Conservation (phyloP, 2,113 vertebrate genomes). For the Cryptoleucopteryx plumbea region DNA sequence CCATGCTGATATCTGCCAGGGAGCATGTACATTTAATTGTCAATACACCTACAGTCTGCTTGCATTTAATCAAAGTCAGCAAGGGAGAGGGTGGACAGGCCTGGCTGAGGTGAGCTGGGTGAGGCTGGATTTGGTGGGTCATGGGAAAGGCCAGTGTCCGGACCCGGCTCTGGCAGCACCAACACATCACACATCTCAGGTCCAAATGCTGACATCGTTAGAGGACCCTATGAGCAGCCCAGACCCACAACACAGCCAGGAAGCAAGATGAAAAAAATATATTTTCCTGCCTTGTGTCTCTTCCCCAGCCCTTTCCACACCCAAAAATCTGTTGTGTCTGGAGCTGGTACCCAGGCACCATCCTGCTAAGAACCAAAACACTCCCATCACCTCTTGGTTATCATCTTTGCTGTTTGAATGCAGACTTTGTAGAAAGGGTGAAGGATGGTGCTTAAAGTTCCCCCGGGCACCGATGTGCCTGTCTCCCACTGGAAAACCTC, state of each 20-base stretch:
- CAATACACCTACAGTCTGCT: neutral
- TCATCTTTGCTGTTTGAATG: neutral
- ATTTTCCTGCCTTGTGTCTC: neutral
- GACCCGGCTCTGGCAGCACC: neutral
- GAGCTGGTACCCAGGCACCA: neutral
- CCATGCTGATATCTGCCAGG: neutral
- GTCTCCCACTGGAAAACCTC: neutral
- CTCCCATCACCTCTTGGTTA: neutral
- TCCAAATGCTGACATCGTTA: neutral
- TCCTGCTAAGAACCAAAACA: fast-evolving
- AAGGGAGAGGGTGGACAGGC: neutral
- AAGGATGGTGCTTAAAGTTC: neutral
- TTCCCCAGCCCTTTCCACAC: neutral
- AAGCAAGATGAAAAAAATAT: neutral
- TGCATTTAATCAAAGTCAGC: neutral
- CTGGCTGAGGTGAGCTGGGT: neutral
- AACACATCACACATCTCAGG: neutral
- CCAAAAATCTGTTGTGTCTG: neutral
- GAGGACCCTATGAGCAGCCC: neutral
- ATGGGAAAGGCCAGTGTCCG: neutral
- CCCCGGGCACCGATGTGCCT: neutral
- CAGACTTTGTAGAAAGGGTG: neutral
- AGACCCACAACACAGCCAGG: neutral
- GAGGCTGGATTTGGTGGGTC: neutral
- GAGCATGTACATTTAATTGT: neutral